These are phyloP conservation scores for Tinamus major DNA, from an alignment of 2,797 vertebrate species.

Conservation along the genomic window DNA sequence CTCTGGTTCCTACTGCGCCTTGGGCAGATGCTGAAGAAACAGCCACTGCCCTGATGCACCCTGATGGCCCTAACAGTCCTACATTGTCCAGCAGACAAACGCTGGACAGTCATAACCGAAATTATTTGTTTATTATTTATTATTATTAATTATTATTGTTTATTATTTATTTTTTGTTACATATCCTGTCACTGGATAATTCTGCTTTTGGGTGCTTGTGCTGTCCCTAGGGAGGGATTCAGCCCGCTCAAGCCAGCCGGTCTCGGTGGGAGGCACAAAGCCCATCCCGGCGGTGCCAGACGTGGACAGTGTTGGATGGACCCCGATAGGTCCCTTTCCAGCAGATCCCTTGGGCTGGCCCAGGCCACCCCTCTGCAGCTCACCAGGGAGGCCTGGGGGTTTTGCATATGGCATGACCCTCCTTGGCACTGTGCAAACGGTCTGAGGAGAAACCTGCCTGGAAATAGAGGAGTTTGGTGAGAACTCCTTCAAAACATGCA, in stretches of 20 bases:
- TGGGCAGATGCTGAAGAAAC: not conserved
- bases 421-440: not conserved
- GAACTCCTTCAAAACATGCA: not conserved
- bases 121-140: not conserved
- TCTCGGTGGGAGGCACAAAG: not conserved
- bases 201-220: accelerated
- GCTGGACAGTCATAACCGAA: not conserved
- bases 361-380: not conserved
- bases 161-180: not conserved
- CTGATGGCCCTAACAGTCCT: not conserved
- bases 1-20: not conserved
- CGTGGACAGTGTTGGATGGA: not conserved
- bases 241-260: not conserved
- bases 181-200: not conserved
- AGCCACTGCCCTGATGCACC: not conserved
- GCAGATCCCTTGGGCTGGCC: not conserved
- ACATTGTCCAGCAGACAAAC: too few species aligned
- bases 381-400: not conserved
- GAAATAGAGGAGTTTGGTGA: not conserved
- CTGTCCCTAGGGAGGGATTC: not conserved
- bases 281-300: not conserved
- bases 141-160: too few species aligned
- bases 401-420: accelerated
- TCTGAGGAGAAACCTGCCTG: not conserved
- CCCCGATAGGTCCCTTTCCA: not conserved